These are phyloP conservation scores for Actinia equina DNA, from an alignment of 64 coral and sea anemone genomes.

Conservation along the genomic window DNA sequence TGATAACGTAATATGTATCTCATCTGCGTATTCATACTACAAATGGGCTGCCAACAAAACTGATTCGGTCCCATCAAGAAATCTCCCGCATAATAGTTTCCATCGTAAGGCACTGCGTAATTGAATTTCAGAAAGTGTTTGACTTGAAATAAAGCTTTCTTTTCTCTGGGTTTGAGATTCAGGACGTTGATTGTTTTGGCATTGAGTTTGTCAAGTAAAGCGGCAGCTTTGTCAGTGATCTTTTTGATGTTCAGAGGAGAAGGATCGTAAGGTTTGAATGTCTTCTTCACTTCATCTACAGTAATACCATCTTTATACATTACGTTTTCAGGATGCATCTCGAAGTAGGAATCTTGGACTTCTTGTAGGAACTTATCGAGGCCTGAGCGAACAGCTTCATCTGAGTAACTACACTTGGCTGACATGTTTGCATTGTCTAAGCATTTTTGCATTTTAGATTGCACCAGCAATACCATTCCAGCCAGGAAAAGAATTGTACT, in stretches of 20 bases:
- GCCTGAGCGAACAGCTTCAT: conserved; percentile 55
- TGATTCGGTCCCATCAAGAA: conserved; percentile 45
- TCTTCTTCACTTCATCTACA: conserved; percentile 8
- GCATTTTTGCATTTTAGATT: conserved; percentile 17
- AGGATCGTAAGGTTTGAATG: conserved; percentile 75
- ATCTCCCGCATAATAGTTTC: conserved; percentile 72
- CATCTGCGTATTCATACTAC: not conserved
- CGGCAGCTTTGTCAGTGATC: conserved; percentile 51
- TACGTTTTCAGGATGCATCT: conserved; percentile 32
- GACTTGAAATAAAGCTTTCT: conserved; percentile 77
- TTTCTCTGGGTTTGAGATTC: conserved; percentile 79
- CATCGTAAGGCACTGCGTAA: conserved; percentile 71
- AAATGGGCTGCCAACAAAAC: conserved; percentile 70
- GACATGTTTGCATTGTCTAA: not conserved
- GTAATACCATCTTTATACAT: conserved; percentile 17
- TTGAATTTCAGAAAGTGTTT: conserved; percentile 73
- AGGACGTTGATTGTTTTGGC: conserved; percentile 20
- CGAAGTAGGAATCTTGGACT: conserved; percentile 61
- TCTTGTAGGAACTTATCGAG: conserved; percentile 57
- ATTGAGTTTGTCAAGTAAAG: conserved; percentile 41
- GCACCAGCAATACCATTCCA: conserved; percentile 53
- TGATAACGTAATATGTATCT: not conserved
- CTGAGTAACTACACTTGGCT: conserved; percentile 37
- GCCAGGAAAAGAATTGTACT: conserved; percentile 62
- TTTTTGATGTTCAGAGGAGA: conserved; percentile 50